A percentile compares a stretch with the other conserved stretches of the same genome.
phyloP scores from a whole-genome alignment of 1,140 invertebrate species.

The Tribolium castaneum region DNA sequence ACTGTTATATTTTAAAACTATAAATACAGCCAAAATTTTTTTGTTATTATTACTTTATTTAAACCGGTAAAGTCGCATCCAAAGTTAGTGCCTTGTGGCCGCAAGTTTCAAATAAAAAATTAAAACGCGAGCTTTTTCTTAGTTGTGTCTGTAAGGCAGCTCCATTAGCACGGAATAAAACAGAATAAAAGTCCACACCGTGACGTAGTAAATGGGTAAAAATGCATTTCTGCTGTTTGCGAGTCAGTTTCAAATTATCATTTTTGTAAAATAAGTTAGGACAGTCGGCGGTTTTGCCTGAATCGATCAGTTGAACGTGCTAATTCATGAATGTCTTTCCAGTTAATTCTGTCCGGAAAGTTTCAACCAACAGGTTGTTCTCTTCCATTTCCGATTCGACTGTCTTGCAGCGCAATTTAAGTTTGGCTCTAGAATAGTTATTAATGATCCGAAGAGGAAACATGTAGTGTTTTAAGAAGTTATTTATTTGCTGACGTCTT shows the following conservation, averaged over 20 bases:
- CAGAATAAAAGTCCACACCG: no score
- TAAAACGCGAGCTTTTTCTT: no score
- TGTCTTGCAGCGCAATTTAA: not conserved
- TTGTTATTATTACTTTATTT: no score
- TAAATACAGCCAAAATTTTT: no score
- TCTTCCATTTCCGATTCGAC: not conserved
- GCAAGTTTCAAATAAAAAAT: no score
- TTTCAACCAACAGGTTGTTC: slow-evolving; percentile 27
- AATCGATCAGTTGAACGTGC: not conserved
- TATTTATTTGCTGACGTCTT: slow-evolving; percentile 35
- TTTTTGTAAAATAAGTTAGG: not conserved
- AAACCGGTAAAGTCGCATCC: no score
- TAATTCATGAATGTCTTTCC: not conserved
- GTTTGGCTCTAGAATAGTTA: slow-evolving; percentile 12
- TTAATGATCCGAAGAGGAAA: not conserved
- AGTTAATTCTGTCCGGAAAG: slow-evolving; percentile 2
- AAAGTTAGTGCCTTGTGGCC: no score
- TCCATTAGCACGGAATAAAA: not conserved
- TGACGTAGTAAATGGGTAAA: not conserved
- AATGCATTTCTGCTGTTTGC: not conserved
- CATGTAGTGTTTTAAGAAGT: slow-evolving; percentile 2
- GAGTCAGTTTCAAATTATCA: not conserved
- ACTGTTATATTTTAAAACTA: no score
- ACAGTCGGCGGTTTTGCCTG: not conserved
- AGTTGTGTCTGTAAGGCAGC: not conserved